These are phyloP conservation scores for Theodoxus fluviatilis DNA, from an alignment of 2,888 invertebrate genomes.

Conservation along the genomic window DNA sequence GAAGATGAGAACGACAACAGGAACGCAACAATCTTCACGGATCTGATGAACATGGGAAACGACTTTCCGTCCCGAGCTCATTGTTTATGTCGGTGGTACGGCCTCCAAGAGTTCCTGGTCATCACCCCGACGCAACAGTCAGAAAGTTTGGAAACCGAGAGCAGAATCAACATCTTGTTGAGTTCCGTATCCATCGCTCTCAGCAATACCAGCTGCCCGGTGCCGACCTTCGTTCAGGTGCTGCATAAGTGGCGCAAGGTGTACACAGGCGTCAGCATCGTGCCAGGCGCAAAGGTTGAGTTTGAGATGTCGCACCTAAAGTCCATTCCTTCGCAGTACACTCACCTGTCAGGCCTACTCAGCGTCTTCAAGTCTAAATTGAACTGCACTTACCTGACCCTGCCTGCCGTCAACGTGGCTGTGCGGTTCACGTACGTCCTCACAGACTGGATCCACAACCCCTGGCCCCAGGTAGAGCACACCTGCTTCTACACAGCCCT, in stretches of 20 bases:
- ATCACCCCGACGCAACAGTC: conserved; percentile 73
- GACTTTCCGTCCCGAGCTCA: conserved; percentile 72
- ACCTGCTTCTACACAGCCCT: too few species aligned
- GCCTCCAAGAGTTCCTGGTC: conserved; percentile 82
- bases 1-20: conserved; percentile 42
- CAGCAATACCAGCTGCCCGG: conserved; percentile 79
- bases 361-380: conserved; percentile 88
- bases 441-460: conserved; percentile 63
- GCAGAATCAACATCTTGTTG: conserved; percentile 77
- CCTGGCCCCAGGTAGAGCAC: conserved; percentile 65
- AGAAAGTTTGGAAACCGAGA: conserved; percentile 63
- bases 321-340: conserved; percentile 80
- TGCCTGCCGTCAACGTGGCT: conserved; percentile 74
- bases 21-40: conserved; percentile 52
- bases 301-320: conserved; percentile 90
- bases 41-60: conserved; percentile 66
- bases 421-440: conserved; percentile 78
- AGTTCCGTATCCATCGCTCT: conserved; percentile 85
- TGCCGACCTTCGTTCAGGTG: conserved; percentile 88
- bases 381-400: conserved; percentile 66
- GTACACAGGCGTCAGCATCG: conserved; percentile 78
- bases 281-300: conserved; percentile 78
- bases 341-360: conserved; percentile 80
- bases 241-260: conserved; percentile 82
- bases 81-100: conserved; percentile 72